A percentile compares a stretch with the other conserved stretches of the same genome.
Evolutionary conservation across 2,888 invertebrate species (phyloP).

Genomic region (Drosophila lacicola): DNA sequence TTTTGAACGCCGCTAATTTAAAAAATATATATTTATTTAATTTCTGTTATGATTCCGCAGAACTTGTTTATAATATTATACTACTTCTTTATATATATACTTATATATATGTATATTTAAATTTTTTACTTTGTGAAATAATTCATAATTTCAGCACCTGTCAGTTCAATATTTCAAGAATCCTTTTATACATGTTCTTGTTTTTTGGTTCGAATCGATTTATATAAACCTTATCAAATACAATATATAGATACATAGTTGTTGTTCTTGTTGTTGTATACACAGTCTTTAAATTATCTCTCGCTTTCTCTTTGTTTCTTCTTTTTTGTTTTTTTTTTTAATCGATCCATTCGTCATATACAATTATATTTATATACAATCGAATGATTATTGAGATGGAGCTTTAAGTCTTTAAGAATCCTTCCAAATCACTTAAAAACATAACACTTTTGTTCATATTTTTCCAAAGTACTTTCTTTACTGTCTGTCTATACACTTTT

Average conservation of each 20-base stretch:
- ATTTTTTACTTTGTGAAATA: conserved; percentile 58
- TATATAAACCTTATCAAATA: conserved; percentile 56
- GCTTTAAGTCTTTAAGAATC: background rate
- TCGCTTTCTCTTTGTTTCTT: conserved; percentile 10
- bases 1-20: conserved; percentile 70
- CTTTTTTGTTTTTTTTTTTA: conserved; percentile 20
- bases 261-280: conserved; percentile 82
- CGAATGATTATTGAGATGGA: background rate
- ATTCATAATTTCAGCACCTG: conserved; percentile 68
- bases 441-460: conserved; percentile 8
- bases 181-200: conserved; percentile 30
- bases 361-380: background rate
- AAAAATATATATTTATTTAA: conserved; percentile 27
- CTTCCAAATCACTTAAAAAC: background rate
- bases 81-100: conserved; percentile 39
- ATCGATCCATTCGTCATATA: background rate
- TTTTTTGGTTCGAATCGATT: conserved; percentile 53
- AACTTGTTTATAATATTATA: conserved; percentile 65
- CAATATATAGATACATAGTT: conserved; percentile 76
- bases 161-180: conserved; percentile 56
- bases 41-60: conserved; percentile 59
- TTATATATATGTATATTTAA: conserved; percentile 19
- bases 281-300: conserved; percentile 44
- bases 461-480: conserved; percentile 9
- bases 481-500: conserved; percentile 40